Conservation (phyloP, 2,888 invertebrate species). For the Cephus rjabovi region DNA sequence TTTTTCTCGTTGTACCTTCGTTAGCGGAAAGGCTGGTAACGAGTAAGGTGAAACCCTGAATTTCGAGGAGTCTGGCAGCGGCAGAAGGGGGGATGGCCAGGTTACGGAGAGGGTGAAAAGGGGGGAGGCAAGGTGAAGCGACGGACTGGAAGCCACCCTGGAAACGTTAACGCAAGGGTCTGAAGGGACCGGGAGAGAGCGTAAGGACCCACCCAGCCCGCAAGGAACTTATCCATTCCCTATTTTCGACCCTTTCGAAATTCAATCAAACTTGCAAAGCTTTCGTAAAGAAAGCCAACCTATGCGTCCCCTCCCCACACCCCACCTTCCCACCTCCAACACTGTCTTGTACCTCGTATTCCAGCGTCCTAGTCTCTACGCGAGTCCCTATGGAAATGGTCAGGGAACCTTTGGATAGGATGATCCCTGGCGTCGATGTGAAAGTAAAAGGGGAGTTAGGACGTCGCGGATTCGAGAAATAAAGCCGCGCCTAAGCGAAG, state of each 20-base stretch:
- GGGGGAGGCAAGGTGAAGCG: neutral
- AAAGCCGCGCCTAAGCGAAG: neutral
- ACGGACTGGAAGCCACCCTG: neutral
- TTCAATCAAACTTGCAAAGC: conserved; percentile 57
- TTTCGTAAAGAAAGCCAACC: conserved; percentile 27
- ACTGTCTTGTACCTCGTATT: neutral
- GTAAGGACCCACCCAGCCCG: conserved; percentile 1
- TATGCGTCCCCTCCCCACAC: neutral
- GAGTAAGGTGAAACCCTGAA: neutral
- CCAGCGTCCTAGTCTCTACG: neutral
- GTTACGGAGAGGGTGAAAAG: neutral
- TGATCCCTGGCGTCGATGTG: neutral
- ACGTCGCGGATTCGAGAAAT: neutral
- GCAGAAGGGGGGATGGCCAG: neutral
- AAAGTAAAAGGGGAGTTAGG: neutral
- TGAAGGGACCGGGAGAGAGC: neutral
- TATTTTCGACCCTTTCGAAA: conserved; percentile 27
- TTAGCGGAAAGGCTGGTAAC: neutral
- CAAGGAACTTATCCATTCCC: conserved; percentile 5
- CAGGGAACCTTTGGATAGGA: neutral
- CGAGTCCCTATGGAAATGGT: neutral
- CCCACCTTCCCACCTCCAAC: neutral
- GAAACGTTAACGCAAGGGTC: neutral
- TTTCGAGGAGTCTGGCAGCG: neutral
- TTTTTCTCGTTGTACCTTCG: neutral